Evolutionary conservation across 2,113 vertebrate genomes (phyloP), one percentile per base, ranked within the genome.

Genomic region (human): DNA sequence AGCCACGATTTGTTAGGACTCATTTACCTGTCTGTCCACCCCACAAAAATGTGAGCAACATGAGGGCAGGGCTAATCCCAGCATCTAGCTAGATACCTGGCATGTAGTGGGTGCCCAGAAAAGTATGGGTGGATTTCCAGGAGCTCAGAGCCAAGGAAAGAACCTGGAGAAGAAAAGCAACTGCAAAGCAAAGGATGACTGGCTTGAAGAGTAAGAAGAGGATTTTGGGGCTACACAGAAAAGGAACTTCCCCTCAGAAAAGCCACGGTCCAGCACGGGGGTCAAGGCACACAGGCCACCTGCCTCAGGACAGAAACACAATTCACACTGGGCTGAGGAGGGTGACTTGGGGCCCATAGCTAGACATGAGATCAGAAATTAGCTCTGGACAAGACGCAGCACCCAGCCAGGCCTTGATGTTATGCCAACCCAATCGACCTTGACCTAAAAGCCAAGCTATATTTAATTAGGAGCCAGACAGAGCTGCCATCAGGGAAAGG

Each of bases 401-500:
- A 52, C n/a, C 55, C 23, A 70, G 30, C 25, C 30, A 68, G n/a
- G 38, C 70, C 82, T 79, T 52, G 18, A 50, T 52, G 32, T 75
- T 52, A 83, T 13, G 70, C 93, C 87, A 80, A 43, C 79, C 22
- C 80, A 57, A 22, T 1, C 0, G 40, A 96, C 95, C 96, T 96
- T 97, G 96, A 87, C 93, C 90, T 70, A 79, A 59, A 92, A 79
- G n/a, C 70, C 76, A 85, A 50, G 18, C 50, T 66, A 1, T 94
- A 79, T 97, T 96, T 97, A 96, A 95, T 96, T 97, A 95, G 84
- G 40, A 78, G 20, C 52, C 80, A 95, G 50, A 52, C 57, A 90
- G 13, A 75, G 16, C 27, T 82, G 95, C 59, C 64, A 20, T 3
- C 23, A 92, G 70, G 64, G 25, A 93, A 78, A 88, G 22, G 84